A percentile compares a stretch with the other conserved stretches of the same genome.
Conservation (phyloP, 2,888 invertebrate species). For the Tigriopus californicus region DNA sequence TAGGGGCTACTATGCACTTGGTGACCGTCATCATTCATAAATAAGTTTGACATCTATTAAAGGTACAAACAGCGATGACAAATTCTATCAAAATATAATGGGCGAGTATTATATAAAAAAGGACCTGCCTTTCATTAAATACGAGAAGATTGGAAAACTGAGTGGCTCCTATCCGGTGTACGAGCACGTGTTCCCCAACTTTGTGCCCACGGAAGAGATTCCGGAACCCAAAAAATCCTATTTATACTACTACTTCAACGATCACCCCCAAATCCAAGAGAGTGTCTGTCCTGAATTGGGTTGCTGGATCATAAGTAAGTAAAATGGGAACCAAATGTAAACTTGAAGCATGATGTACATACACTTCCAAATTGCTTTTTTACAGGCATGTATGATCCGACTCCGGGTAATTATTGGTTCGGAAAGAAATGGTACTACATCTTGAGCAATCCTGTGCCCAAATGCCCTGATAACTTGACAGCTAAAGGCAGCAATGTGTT, state of each 20-base stretch:
- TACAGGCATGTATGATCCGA: neutral
- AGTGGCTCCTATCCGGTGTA: neutral
- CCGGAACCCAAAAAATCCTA: neutral
- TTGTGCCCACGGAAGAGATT: neutral
- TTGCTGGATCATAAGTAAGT: constrained; percentile 1
- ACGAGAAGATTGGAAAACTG: neutral
- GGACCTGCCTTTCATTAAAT: neutral
- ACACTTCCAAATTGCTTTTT: no score
- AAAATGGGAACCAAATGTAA: no score
- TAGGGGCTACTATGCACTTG: no score
- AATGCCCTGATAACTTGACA: neutral
- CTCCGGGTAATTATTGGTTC: neutral
- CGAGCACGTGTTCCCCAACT: neutral
- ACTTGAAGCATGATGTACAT: no score
- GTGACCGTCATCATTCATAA: no score
- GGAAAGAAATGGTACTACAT: constrained; percentile 1
- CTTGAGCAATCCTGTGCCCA: neutral
- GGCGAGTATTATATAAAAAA: neutral
- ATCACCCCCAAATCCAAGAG: neutral
- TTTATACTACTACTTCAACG: neutral
- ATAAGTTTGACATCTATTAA: no score
- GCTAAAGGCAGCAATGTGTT: neutral
- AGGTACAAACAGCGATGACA: neutral
- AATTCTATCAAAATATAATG: neutral
- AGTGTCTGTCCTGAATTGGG: neutral